Evolutionary conservation across 2,888 invertebrate genomes (phyloP), one percentile per base, ranked within the genome.

Genomic region (Morpho helenor): DNA sequence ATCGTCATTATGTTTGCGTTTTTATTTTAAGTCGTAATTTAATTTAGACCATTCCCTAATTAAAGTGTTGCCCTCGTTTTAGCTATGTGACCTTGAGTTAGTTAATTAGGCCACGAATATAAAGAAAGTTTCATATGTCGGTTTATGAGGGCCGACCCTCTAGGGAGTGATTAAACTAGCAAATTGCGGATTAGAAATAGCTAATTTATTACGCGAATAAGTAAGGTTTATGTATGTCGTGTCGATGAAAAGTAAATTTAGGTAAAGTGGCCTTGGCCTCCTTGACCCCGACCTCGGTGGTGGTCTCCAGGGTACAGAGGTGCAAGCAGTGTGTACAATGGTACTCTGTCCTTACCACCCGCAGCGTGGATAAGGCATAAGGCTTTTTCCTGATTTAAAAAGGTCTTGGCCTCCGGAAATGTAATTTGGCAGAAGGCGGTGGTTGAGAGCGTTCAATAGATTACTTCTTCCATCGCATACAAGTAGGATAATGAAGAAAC

Each of bases 51-150:
- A 9, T 47, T 53, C 42, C 54, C 48, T 54, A 48, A 54, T 54
- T 47, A 54, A 54, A 48, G 48, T 42, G 42, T 42, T 10, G 47
- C 42, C 53, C 53, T 48, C 42, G 23, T 47, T 53, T 41, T 22
- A 53, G 46, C 22, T 8, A 52, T n/a, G n/a, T 10, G 31, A 31
- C 54, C 54, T 48, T 54, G 54, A 42, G 54, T 41, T 9, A 8
- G 50, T 54, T 59, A 49, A 59, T 59, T 54, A 59, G 54, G 54
- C 31, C 54, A 49, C 47, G 54, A 42, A 49, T 59, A 46, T 54
- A 59, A 54, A 54, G 59, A 59, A 59, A 59, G 41, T 59, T 58
- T 54, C 59, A 54, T 54, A 48, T 41, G 50, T 23, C 31, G 59
- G 46, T 54, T 59, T 59, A 59, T 54, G 59, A 59, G 50, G 46